Base-by-base conservation (phyloP, 92 coral and sea anemone genomes). In the Pocillopora meandrina region DNA sequence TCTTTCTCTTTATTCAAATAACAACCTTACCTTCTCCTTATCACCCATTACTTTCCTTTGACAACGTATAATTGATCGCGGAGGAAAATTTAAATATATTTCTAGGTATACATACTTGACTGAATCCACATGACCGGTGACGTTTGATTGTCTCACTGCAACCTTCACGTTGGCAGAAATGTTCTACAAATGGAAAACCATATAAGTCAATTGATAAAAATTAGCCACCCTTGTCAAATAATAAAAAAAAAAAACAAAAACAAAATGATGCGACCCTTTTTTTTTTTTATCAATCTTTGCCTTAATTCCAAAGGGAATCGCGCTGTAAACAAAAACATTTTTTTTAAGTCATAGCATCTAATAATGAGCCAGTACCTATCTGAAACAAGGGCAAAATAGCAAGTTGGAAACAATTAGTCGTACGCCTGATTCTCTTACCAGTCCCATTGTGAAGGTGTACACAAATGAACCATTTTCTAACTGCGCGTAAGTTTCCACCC, bases 391-490 rank as follows among this genome's bases (percentile, higher is more conserved):
- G 52, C 14, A 33, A 47, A 34, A 12, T 68, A 68, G 35, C 16
- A 36, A 66, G 2, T 23, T 65, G 1, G 5, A 13, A 12, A 34
- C 16, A 12, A 26, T 68, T 26, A 19, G 5, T 1, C 84, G 15
- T 34, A 11, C 6, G 52, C 7, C 42, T 3, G 12, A 9, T 36
- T 65, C 21, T 67, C 98, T 85, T 77, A 96, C 99, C 99, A 89
- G 72, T 63, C 90, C 93, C 31, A 96, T 90, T 23, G 98, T 87
- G 79, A 96, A 92, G 42, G 95, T 87, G 80, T 85, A 96, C 11
- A 76, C 90, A 35, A 75, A 75, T 4, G 95, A 79, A 33, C 92
- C 90, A 69, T 94, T 89, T 81, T 92, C 88, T 60, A 91, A 85
- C 21, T 84, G 91, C 13, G 94, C 99, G 52, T 76, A 84, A 14